These are phyloP conservation scores for Tridacna gigas DNA, from an alignment of 2,888 invertebrate genomes.

Conservation along the genomic window DNA sequence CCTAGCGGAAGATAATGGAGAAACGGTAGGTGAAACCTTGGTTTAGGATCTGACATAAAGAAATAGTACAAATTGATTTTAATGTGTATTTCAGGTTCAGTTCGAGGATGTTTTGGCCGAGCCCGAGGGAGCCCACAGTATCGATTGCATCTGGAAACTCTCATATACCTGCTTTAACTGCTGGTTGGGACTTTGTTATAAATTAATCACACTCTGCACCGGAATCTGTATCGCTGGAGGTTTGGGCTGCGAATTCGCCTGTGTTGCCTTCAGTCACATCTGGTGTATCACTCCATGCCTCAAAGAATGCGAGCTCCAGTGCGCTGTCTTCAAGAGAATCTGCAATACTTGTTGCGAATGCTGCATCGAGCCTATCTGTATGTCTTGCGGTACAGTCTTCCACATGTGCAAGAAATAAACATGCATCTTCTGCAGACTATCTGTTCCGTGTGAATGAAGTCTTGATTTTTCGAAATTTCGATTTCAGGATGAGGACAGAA, in stretches of 20 bases:
- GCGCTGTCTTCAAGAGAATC: slow-evolving; percentile 68
- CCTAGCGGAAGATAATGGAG: no score
- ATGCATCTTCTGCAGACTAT: neutral
- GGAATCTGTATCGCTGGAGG: slow-evolving; percentile 90
- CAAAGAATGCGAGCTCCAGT: slow-evolving; percentile 88
- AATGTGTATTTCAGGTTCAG: slow-evolving; percentile 24
- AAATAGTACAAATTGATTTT: neutral
- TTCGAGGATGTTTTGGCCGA: slow-evolving; percentile 66
- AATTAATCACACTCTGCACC: slow-evolving; percentile 88
- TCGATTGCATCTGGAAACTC: slow-evolving; percentile 91
- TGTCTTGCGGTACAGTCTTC: slow-evolving; percentile 45
- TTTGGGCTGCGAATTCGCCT: slow-evolving; percentile 84
- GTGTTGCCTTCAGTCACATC: slow-evolving; percentile 88
- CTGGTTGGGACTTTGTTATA: slow-evolving; percentile 90
- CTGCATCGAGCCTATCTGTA: slow-evolving; percentile 47
- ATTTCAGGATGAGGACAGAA: slow-evolving; percentile 1
- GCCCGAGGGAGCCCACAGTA: slow-evolving; percentile 79
- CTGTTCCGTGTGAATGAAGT: neutral
- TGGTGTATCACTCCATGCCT: slow-evolving; percentile 91
- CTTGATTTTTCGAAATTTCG: neutral
- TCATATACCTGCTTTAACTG: slow-evolving; percentile 88
- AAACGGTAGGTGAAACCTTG: no score
- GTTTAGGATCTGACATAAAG: neutral
- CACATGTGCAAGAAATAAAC: slow-evolving; percentile 44
- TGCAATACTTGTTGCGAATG: slow-evolving; percentile 34